Percentiles rank a stretch among this genome's conserved stretches.
These are phyloP conservation scores for Siphlonurus alternatus DNA, from an alignment of 2,888 invertebrate genomes.

Conservation along the genomic window DNA sequence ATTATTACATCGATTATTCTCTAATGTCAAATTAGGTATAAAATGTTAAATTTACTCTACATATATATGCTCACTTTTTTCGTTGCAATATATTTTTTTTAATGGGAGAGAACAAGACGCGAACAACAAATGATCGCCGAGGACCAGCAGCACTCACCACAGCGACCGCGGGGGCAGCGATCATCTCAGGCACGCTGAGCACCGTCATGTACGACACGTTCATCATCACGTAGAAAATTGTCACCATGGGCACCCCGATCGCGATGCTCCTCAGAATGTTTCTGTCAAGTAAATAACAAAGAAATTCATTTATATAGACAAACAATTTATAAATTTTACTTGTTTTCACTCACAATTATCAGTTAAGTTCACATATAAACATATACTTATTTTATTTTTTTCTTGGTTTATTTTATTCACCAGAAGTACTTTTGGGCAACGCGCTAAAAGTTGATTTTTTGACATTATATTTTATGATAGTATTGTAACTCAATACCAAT, in stretches of 20 bases:
- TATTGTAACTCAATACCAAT: too few species aligned
- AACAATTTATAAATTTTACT: neutral
- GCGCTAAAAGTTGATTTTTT: too few species aligned
- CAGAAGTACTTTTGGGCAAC: too few species aligned
- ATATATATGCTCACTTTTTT: too few species aligned
- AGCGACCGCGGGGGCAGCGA: constrained; percentile 58
- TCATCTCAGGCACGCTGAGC: constrained; percentile 51
- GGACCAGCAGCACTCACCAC: constrained; percentile 33
- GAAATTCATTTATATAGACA: constrained; percentile 1
- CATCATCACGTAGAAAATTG: constrained; percentile 62
- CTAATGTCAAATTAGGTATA: too few species aligned
- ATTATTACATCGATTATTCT: too few species aligned
- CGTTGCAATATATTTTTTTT: too few species aligned
- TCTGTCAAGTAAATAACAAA: constrained; percentile 30
- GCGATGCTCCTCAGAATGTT: constrained; percentile 66
- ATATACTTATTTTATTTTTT: neutral
- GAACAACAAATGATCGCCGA: too few species aligned
- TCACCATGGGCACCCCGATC: constrained; percentile 67
- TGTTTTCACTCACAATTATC: neutral
- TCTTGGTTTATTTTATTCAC: too few species aligned
- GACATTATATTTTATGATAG: too few species aligned
- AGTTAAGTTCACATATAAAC: neutral
- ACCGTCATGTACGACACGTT: constrained; percentile 79
- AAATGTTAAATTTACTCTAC: too few species aligned
- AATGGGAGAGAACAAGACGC: too few species aligned